Base-by-base conservation (phyloP, 2,888 invertebrate genomes). In the Rotaria macrura region DNA sequence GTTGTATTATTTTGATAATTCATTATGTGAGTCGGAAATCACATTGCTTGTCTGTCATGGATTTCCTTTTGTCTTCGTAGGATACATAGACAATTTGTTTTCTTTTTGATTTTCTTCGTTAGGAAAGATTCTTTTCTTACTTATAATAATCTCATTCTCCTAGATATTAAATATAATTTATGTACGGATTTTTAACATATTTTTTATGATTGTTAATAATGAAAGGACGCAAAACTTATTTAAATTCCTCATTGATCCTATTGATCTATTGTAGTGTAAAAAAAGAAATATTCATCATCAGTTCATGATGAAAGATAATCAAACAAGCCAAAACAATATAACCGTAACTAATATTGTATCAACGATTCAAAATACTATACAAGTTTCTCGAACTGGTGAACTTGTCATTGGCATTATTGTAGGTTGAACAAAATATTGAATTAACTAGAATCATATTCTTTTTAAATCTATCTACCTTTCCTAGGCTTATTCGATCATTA, bases 401-500 rank as follows among this genome's bases (percentile, higher is more conserved):
- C 79, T 79, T 79, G n/a, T 79, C 7, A 43, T 79, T n/a, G 25
- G 25, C 4, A 12, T 79, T n/a, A 40, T 79, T 79, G 79, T 79
- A 79, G 4, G 43, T 79, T 25, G 9, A 9, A 6, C 5, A 38
- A 20, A 25, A 23, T 38, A 38, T 38, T 6, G 34, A 65, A 12
- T 29, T 0, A 29, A 65, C 5, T 2, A 65, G 14, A 57, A 23
- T 65, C 1, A 20, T 65, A 5, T 52, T 23, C 3, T 52, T 52
- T 23, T 12, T 47, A 14, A 47, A 1, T 14, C 14, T 47, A 12
- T 47, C 12, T 47, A 12, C 14, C 47, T 47, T 47, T 17, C 14
- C 17, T 29, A 79, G 79, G 84, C 74, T 34, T 86, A 84, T 83
- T 20, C 57, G 38, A 86, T 85, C 23, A 84, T 86, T 38, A 84